Evolutionary conservation across 2,797 vertebrate species (phyloP), one percentile per base, ranked within the genome.

Genomic region (Oreonectes daqikongensis): DNA sequence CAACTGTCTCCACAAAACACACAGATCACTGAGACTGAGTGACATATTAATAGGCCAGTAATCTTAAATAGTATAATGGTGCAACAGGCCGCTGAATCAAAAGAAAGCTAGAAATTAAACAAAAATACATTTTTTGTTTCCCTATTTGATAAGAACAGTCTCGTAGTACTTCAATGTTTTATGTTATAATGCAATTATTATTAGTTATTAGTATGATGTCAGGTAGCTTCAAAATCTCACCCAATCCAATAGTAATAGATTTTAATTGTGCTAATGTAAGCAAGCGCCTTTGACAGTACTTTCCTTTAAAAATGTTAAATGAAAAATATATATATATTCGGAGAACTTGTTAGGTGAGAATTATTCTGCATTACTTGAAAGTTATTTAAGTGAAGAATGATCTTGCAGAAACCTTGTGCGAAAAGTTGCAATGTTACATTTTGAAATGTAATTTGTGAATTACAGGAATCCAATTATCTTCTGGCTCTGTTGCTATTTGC

Each of bases 241-340:
- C 26, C 86, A 90, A 91, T 90, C 85, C 87, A 88, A 88, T 87
- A 84, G 82, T 84, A 82, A 93, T 91, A 88, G 88, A 93, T 92
- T 93, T 90, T 86, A 90, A 92, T 92, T 82, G 88, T 86, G 84
- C 88, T 90, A 91, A 92, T 91, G 89, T 82, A 82, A 84, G 81
- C 57, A 82, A 84, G 81, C 57, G 68, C 81, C 79, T 81, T 83
- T 86, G 82, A 87, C 86, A 85, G 90, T 86, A 85, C 69, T 69
- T 81, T 76, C 75, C 79, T 73, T 74, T 69, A 84, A 83, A 84
- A 82, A 81, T 81, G 69, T 69, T 14, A 83, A 90, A 86, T 82
- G 82, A 82, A 80, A 77, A 79, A 78, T 86, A 87, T 87, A n/a
- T n/a, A n/a, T 86, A 85, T 84, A 80, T 84, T 83, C 84, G 69